Evolutionary conservation across 1,140 invertebrate genomes (phyloP).

Genomic region (Drosophila nigrodunni): DNA sequence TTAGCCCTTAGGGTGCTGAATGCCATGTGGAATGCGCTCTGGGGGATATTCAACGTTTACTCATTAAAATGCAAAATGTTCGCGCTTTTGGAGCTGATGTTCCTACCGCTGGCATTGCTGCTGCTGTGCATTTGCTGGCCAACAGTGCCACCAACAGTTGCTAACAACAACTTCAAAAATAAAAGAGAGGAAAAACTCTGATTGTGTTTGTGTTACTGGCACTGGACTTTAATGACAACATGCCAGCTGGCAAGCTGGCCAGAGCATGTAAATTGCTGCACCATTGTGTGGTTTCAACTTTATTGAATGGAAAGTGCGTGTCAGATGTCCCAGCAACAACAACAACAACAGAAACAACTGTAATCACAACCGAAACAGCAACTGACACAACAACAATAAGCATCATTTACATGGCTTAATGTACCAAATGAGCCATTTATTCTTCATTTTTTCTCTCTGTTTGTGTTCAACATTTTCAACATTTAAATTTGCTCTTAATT

Average conservation of each 20-base stretch:
- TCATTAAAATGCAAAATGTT: conserved; percentile 80
- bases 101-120: conserved; percentile 15
- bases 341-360: conserved; percentile 23
- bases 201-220: conserved; percentile 37
- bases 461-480: conserved; percentile 13
- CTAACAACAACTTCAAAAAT: neutral
- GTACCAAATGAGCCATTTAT: conserved; percentile 25
- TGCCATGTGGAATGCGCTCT: neutral
- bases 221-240: conserved; percentile 71
- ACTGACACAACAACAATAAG: conserved; percentile 16
- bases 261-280: conserved; percentile 69
- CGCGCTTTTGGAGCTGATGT: conserved; percentile 40
- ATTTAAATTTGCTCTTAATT: conserved; percentile 56
- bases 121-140: conserved; percentile 48
- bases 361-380: conserved; percentile 15
- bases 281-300: conserved; percentile 68
- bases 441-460: neutral
- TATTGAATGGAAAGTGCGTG: conserved; percentile 77
- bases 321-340: conserved; percentile 31
- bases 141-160: conserved; percentile 1
- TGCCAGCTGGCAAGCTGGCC: conserved; percentile 57
- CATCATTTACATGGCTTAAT: conserved; percentile 71
- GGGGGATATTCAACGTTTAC: conserved; percentile 52
- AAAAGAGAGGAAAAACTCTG: conserved; percentile 17
- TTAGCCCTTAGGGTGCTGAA: conserved; percentile 4